phyloP scores from a whole-genome alignment of 2,888 invertebrate species.

The Oscheius myriophilus region DNA sequence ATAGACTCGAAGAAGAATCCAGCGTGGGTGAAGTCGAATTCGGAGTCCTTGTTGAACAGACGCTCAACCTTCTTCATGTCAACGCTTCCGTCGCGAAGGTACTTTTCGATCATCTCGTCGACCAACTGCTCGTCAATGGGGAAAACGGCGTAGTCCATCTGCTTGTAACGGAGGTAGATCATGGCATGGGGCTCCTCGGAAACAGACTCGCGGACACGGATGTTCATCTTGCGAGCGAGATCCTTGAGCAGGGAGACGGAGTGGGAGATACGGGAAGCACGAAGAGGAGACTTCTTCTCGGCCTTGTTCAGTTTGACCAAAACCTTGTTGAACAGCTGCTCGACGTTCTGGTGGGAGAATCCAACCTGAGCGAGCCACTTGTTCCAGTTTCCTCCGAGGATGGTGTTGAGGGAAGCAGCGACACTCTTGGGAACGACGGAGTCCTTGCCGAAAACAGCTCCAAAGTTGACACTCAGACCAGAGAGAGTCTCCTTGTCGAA shows the following conservation, averaged over 20 bases:
- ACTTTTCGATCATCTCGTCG: slow-evolving; percentile 39
- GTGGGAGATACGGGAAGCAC: slow-evolving; percentile 42
- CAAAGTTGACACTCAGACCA: slow-evolving; percentile 54
- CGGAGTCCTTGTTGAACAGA: slow-evolving; percentile 40
- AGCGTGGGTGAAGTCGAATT: slow-evolving; percentile 40
- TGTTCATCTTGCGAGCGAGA: slow-evolving; percentile 55
- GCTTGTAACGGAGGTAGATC: slow-evolving; percentile 52
- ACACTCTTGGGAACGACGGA: slow-evolving; percentile 54
- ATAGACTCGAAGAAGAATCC: slow-evolving; percentile 45
- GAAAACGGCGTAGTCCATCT: slow-evolving; percentile 63
- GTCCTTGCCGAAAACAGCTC: slow-evolving; percentile 56
- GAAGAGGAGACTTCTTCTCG: slow-evolving; percentile 39
- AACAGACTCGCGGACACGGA: slow-evolving; percentile 40
- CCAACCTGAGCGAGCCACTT: slow-evolving; percentile 48
- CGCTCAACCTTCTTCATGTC: slow-evolving; percentile 39
- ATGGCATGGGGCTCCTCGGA: slow-evolving; percentile 41
- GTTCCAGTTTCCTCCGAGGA: slow-evolving; percentile 60
- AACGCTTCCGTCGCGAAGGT: slow-evolving; percentile 38
- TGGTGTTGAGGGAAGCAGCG: slow-evolving; percentile 51
- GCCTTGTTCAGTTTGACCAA: slow-evolving; percentile 36
- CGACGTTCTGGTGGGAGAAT: slow-evolving; percentile 59
- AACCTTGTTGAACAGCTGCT: slow-evolving; percentile 41
- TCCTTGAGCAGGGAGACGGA: slow-evolving; percentile 42
- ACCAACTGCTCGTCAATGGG: slow-evolving; percentile 55
- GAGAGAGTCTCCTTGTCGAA: slow-evolving; percentile 47